These are phyloP conservation scores for Callosobruchus maculatus DNA, from an alignment of 2,888 invertebrate species.

Conservation along the genomic window DNA sequence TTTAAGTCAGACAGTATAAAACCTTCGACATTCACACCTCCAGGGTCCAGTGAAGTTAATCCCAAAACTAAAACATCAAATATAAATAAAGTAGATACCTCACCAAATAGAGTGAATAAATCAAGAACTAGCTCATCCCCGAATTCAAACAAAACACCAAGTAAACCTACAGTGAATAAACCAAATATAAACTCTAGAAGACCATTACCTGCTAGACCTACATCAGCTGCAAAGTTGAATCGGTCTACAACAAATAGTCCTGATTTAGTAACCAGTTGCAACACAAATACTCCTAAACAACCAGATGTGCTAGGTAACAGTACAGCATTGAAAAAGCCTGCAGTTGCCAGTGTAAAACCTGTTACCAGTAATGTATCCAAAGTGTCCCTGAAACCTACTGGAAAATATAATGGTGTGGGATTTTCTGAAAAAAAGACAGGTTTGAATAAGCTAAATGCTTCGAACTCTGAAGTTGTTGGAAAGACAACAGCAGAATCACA, in stretches of 20 bases:
- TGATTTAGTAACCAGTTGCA: constrained; percentile 70
- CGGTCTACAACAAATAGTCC: constrained; percentile 55
- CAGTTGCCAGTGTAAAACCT: constrained; percentile 40
- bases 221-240: constrained; percentile 28
- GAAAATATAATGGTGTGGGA: constrained; percentile 26
- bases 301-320: constrained; percentile 59
- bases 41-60: constrained; percentile 27
- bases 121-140: constrained; percentile 15
- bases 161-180: constrained; percentile 25
- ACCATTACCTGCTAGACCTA: constrained; percentile 38
- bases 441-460: not conserved
- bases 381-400: constrained; percentile 35
- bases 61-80: constrained; percentile 15
- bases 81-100: constrained; percentile 21
- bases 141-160: constrained; percentile 25
- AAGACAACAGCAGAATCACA: not conserved
- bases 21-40: constrained; percentile 31
- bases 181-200: constrained; percentile 48
- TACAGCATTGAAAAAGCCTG: constrained; percentile 36
- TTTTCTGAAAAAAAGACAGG: not conserved
- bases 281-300: constrained; percentile 53
- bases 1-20: constrained; percentile 34
- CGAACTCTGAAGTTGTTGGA: not conserved
- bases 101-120: constrained; percentile 23
- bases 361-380: constrained; percentile 40